Conservation (phyloP, 30 jellyfish, hydroid and myxozoan species). For the Aurelia aurita region DNA sequence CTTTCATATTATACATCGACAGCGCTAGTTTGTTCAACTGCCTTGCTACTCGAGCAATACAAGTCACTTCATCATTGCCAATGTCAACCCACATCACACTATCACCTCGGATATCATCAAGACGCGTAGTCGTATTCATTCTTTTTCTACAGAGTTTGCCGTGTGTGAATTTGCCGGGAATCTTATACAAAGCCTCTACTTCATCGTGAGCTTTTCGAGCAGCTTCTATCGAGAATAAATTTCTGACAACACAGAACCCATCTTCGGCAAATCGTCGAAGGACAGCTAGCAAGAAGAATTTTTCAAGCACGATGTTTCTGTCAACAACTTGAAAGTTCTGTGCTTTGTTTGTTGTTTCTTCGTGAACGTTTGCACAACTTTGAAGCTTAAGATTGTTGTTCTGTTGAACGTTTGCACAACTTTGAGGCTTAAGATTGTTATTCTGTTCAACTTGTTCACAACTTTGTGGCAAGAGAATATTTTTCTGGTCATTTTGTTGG, state of each 20-base stretch:
- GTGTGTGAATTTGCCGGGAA: conserved; percentile 46
- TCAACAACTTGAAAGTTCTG: neutral
- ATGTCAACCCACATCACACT: conserved; percentile 52
- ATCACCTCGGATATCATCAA: conserved; percentile 50
- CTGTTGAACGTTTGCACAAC: no score
- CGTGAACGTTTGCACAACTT: neutral
- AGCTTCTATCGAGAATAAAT: conserved; percentile 29
- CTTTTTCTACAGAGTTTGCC: conserved; percentile 43
- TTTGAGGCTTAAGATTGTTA: no score
- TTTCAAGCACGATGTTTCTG: neutral
- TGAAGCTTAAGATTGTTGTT: no score
- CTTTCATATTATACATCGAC: conserved; percentile 24
- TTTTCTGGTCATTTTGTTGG: neutral
- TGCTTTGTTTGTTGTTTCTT: neutral
- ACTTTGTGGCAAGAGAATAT: no score
- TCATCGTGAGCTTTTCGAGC: conserved; percentile 27
- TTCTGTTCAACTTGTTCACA: no score
- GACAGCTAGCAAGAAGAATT: conserved; percentile 2
- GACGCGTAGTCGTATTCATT: conserved; percentile 27
- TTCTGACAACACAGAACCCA: conserved; percentile 41
- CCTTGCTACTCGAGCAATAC: conserved; percentile 26
- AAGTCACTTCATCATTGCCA: conserved; percentile 16
- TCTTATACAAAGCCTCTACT: conserved; percentile 2
- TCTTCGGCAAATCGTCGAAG: conserved; percentile 2
- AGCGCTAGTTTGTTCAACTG: conserved; percentile 63